Evolutionary conservation across 2,888 invertebrate genomes (phyloP), one percentile per base, ranked within the genome.

Genomic region (Beris chalybata): DNA sequence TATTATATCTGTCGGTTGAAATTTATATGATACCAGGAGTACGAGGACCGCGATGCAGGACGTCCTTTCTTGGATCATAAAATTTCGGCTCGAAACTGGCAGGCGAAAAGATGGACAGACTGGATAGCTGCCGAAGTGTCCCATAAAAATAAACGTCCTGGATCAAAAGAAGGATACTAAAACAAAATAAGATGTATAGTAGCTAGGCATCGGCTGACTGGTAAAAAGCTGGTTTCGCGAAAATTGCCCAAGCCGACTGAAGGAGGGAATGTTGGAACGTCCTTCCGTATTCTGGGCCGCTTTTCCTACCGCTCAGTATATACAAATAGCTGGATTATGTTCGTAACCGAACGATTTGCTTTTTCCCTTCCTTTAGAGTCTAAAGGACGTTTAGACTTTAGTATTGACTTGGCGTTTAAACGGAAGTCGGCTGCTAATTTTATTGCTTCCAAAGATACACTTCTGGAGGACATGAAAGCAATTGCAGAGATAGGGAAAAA

Each of bases 131-230:
- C 22, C 38, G 50, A 61, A 61, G 50, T 50, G 43, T 61, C 38
- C n/a, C 64, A 64, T 64, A 64, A 64, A 64, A 64, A 11, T 48
- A 54, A 64, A 64, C 31, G 52, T 44, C 31, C 43, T 15, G 44
- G 53, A 53, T 52, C 52, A 11, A 29, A 44, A 32, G 13, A 30
- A 12, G 22, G 22, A 22, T 5, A 43, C 44, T 48, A 48, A 13
- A 48, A 48, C n/a, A 48, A 48, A 38, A 38, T 38, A 9, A 38
- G 38, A 38, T 38, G 9, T 38, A 38, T 38, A 22, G 22, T 12
- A 48, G 48, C 15, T 47, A 12, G 11, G 11, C n/a, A n/a, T n/a
- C n/a, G 15, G 5, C n/a, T 13, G n/a, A 13, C 48, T 48, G n/a
- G 5, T 5, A 12, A 48, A 48, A 4, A 48, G 12, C n/a, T 11